Percentiles rank a stretch among this genome's conserved stretches.
Evolutionary conservation across 2,113 vertebrate genomes (phyloP).

Genomic region (Chloropsis hardwickii): DNA sequence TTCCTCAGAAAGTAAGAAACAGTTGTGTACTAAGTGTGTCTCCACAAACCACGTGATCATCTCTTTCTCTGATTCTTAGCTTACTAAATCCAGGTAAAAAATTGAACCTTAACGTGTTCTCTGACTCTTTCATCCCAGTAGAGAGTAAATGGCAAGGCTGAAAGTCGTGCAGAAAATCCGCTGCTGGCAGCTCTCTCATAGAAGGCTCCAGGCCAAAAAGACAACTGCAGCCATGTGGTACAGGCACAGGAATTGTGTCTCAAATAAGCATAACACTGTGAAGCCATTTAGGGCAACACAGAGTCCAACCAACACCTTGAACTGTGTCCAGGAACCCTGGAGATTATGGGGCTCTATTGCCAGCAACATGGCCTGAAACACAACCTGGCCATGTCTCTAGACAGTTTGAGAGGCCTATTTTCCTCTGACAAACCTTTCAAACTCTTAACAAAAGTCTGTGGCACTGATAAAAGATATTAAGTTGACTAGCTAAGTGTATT

Average conservation of each 20-base stretch:
- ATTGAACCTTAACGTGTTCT: background rate
- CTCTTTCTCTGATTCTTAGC: background rate
- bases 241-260: slow-evolving; percentile 53
- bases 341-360: slow-evolving; percentile 25
- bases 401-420: slow-evolving; percentile 39
- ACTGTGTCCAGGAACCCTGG: slow-evolving; percentile 44
- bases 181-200: slow-evolving; percentile 8
- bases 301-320: slow-evolving; percentile 56
- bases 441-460: slow-evolving; percentile 22
- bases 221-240: slow-evolving; percentile 24
- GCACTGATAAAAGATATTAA: slow-evolving; percentile 24
- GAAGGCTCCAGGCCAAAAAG: slow-evolving; percentile 46
- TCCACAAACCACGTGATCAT: background rate
- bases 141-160: slow-evolving; percentile 20
- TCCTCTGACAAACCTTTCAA: slow-evolving; percentile 6
- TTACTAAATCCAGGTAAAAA: background rate
- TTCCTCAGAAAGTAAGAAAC: background rate
- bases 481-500: slow-evolving; percentile 37
- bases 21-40: background rate
- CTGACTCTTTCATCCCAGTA: background rate
- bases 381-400: slow-evolving; percentile 45
- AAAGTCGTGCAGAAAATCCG: slow-evolving; percentile 30
- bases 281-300: slow-evolving; percentile 29
- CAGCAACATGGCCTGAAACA: slow-evolving; percentile 48
- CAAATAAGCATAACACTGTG: slow-evolving; percentile 50